Evolutionary conservation across 2,113 vertebrate species (phyloP).

Genomic region (Gasterosteus nipponicus): DNA sequence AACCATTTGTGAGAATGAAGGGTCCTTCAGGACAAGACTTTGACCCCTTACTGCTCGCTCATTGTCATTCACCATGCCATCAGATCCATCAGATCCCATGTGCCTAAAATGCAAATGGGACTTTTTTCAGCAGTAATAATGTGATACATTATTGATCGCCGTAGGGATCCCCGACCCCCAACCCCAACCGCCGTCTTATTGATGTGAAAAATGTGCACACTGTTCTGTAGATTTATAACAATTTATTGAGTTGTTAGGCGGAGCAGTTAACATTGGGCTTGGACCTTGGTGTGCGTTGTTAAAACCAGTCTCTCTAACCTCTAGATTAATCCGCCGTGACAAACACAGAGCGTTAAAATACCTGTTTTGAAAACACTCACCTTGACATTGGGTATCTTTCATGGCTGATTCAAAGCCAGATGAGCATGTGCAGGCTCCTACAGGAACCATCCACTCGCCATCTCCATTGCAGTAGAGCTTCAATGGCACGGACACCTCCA

Average conservation of each 20-base stretch:
- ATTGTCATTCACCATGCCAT: constrained; percentile 43
- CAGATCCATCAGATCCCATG: neutral
- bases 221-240: constrained; percentile 2
- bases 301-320: constrained; percentile 9
- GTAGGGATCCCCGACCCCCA: neutral
- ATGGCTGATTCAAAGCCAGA: constrained; percentile 90
- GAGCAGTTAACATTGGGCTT: neutral
- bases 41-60: constrained; percentile 27
- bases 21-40: constrained; percentile 37
- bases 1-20: constrained; percentile 10
- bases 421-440: constrained; percentile 94
- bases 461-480: constrained; percentile 98
- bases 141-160: constrained; percentile 46
- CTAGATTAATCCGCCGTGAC: constrained; percentile 1
- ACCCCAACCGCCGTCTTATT: neutral
- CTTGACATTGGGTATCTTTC: constrained; percentile 94
- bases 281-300: neutral
- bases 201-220: constrained; percentile 1
- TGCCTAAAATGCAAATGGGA: constrained; percentile 45
- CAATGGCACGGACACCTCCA: constrained; percentile 95
- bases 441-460: constrained; percentile 98
- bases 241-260: neutral
- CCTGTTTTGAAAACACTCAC: constrained; percentile 76
- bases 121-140: constrained; percentile 40
- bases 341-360: constrained; percentile 12